Base-by-base conservation (phyloP, 1,140 invertebrate genomes). In the Drosophila carrolli region DNA sequence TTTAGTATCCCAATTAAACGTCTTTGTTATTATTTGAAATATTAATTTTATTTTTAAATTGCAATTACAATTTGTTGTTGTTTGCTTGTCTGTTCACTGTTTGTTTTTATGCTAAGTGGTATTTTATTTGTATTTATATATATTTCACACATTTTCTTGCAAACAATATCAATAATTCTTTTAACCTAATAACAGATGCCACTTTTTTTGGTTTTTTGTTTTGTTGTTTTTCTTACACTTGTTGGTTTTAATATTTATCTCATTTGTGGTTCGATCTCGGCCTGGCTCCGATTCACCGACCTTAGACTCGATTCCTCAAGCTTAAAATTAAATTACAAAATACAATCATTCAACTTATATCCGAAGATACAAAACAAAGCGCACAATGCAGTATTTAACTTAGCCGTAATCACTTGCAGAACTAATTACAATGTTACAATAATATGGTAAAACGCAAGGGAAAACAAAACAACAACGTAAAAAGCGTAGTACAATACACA, bases 31-130 rank as follows among this genome's bases (percentile, higher is more conserved):
- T 84, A 84, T 75, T 80, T 84, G 77, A 86, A 81, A 86, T 86
- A 78, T 86, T 86, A 78, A 85, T 81, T 86, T 86, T 86, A 86
- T 86, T 86, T 85, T 86, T 78, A 85, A 85, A 85, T 85, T 85
- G 81, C 81, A 78, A 71, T 75, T 85, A 85, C 81, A 85, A 85
- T 85, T 81, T 77, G 75, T 83, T 83, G 60, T 62, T 73, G 38
- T 76, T 76, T 50, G 62, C 51, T 47, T 79, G 58, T 80, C 50
- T 83, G 58, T 56, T 67, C 61, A 61, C 56, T 55, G 55, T 77
- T 63, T 68, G 38, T 56, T 76, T 54, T 85, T 85, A 85, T 85
- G 78, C 81, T 85, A 78, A 67, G 73, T 74, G 82, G 51, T 73
- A 73, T 74, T 50, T 60, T 61, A 51, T 51, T 63, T 75, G 53